These are phyloP conservation scores for Callipepla californica DNA, from an alignment of 2,113 vertebrate species.

Conservation along the genomic window DNA sequence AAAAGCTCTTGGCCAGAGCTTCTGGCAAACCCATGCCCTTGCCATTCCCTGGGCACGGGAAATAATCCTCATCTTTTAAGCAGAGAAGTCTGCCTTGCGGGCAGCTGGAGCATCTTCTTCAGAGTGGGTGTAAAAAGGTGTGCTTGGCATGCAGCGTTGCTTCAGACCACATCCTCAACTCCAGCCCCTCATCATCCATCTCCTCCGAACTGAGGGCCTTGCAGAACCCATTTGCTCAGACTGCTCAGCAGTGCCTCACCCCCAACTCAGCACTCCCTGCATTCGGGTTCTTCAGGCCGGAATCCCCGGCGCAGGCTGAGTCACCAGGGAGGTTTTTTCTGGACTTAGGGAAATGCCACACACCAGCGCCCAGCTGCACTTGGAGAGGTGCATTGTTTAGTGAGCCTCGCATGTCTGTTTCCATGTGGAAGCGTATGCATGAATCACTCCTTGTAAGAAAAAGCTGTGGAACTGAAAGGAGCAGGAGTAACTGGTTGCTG, in stretches of 20 bases:
- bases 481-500: background rate
- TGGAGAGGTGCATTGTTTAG: conserved; percentile 32
- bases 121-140: background rate
- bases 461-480: conserved; percentile 16
- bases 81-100: background rate
- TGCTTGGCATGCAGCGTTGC: fast-evolving
- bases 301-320: background rate
- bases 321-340: conserved; percentile 37
- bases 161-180: background rate
- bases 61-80: fast-evolving
- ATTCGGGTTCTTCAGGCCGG: background rate
- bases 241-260: background rate
- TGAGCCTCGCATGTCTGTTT: conserved; percentile 31
- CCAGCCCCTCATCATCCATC: fast-evolving
- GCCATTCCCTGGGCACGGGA: background rate
- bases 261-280: background rate
- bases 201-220: background rate
- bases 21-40: background rate
- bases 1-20: background rate
- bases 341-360: conserved; percentile 31
- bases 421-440: background rate
- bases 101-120: background rate
- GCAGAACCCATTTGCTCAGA: background rate
- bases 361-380: conserved; percentile 57
- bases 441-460: conserved; percentile 38